phyloP scores from a whole-genome alignment of 2,113 vertebrate genomes.

The Zapornia atra region DNA sequence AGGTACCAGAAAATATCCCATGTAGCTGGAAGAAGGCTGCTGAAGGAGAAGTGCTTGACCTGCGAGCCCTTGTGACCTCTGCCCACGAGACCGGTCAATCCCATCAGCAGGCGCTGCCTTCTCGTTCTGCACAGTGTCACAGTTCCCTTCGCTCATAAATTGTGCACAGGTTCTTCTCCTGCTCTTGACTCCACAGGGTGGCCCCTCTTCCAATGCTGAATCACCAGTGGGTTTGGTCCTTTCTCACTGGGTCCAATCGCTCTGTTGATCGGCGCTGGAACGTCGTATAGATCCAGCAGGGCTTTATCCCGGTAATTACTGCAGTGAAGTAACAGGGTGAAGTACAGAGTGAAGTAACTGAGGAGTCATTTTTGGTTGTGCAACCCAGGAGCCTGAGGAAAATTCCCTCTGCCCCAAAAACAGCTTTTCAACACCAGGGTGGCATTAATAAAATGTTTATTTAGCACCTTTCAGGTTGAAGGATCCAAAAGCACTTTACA shows the following conservation, averaged over 20 bases:
- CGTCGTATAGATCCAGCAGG: neutral
- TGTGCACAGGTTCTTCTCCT: neutral
- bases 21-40: neutral
- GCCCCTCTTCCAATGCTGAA: neutral
- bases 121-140: neutral
- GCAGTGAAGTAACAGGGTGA: neutral
- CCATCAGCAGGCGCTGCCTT: neutral
- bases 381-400: slow-evolving; percentile 8
- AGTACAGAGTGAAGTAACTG: neutral
- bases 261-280: neutral
- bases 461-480: slow-evolving; percentile 70
- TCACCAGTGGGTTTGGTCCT: accelerated
- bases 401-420: slow-evolving; percentile 25
- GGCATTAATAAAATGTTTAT: slow-evolving; percentile 71
- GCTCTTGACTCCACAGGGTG: accelerated
- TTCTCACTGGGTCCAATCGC: neutral
- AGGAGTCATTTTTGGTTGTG: neutral
- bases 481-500: slow-evolving; percentile 62
- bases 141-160: neutral
- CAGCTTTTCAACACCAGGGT: slow-evolving; percentile 25
- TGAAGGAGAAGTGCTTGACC: neutral
- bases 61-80: neutral
- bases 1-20: neutral
- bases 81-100: neutral
- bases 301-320: neutral